Evolutionary conservation across 2,888 invertebrate genomes (phyloP).

Genomic region (Ptychoptera albimana): DNA sequence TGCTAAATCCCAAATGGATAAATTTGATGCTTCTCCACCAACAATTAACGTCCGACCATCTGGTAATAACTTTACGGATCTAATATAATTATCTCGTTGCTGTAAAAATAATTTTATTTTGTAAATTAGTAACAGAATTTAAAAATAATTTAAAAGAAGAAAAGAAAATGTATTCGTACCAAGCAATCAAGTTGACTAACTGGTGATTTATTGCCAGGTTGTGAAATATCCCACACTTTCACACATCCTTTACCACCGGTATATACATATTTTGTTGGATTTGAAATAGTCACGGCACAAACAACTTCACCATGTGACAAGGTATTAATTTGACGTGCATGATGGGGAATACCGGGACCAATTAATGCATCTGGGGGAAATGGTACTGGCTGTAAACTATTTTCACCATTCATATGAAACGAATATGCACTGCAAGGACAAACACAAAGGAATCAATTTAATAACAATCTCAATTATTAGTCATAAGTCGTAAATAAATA

Average conservation of each 20-base stretch:
- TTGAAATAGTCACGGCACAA: conserved; percentile 89
- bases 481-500: neutral
- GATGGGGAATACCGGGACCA: conserved; percentile 86
- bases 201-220: conserved; percentile 59
- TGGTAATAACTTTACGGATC: conserved; percentile 84
- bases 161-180: conserved; percentile 29
- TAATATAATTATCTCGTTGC: conserved; percentile 93
- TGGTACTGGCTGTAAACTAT: conserved; percentile 77
- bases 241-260: conserved; percentile 95
- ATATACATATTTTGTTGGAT: conserved; percentile 81
- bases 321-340: conserved; percentile 77
- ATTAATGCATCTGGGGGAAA: conserved; percentile 88
- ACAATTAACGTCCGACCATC: conserved; percentile 91
- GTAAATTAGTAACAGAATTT: no score
- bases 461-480: neutral
- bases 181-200: conserved; percentile 77
- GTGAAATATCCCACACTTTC: conserved; percentile 69
- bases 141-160: no score
- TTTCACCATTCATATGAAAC: conserved; percentile 81
- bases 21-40: conserved; percentile 88
- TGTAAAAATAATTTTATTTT: conserved; percentile 29
- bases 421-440: conserved; percentile 62
- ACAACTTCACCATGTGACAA: conserved; percentile 93
- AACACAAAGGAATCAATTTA: conserved; percentile 1
- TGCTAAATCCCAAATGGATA: conserved; percentile 91